These are phyloP conservation scores for Burhinus bistriatus DNA, from an alignment of 2,113 vertebrate genomes.

Conservation along the genomic window DNA sequence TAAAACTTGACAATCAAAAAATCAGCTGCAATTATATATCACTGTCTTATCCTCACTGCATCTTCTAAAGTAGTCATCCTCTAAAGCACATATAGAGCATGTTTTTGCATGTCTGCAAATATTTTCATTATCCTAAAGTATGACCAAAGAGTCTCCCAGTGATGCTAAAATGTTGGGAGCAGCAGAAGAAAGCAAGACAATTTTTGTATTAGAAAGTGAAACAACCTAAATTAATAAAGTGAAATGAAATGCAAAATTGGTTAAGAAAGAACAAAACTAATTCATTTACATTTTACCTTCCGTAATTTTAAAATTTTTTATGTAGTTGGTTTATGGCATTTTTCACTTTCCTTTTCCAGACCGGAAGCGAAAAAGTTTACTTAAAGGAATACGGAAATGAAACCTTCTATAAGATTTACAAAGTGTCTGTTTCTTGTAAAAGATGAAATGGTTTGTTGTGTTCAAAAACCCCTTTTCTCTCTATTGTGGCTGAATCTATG, in stretches of 20 bases:
- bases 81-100: neutral
- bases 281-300: neutral
- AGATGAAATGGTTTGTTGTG: neutral
- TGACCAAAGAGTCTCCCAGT: neutral
- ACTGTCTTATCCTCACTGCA: neutral
- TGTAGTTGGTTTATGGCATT: neutral
- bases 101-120: neutral
- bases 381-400: neutral
- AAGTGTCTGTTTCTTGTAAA: neutral
- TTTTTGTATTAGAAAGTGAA: neutral
- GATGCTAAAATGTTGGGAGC: neutral
- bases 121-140: neutral
- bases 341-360: neutral
- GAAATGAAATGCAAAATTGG: neutral
- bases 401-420: neutral
- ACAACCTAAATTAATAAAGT: neutral
- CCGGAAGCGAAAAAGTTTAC: neutral
- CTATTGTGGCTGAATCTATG: neutral
- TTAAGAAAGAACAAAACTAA: neutral
- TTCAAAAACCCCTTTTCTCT: neutral
- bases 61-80: neutral
- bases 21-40: neutral
- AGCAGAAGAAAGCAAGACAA: neutral
- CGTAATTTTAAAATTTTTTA: neutral
- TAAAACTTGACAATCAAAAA: neutral